Evolutionary conservation across 30 jellyfish, hydroid and myxozoan species (phyloP), one percentile per base, ranked within the genome.

Genomic region (Catostylus mosaicus): DNA sequence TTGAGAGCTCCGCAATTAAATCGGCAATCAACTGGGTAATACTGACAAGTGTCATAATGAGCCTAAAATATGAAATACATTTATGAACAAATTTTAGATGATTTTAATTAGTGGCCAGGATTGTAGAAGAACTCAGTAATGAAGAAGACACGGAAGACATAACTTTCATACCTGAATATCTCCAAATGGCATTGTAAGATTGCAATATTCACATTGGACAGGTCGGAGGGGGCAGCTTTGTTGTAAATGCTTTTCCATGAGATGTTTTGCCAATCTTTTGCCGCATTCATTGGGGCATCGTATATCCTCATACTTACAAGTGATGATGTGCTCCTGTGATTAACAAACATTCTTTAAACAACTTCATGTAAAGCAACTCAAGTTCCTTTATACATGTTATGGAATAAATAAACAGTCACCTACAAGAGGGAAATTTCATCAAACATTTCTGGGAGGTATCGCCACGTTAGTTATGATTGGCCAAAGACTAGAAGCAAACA

Each of bases 1-100:
- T 56, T 57, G 14, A 33, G 2, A 19, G 71, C 78, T n/a, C 88
- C 88, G 36, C 88, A 77, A 22, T 75, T 75, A 35, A 40, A 75
- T 19, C 48, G 31, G 75, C 67, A 51, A 30, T 75, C 65, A 0
- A 75, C 30, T 0, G 86, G 86, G 43, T 34, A 50, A 12, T n/a
- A 73, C 18, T 73, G 57, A 60, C 84, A 73, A 10, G 37, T 59
- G 29, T 73, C 72, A 47, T 48, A 73, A 73, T 73, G 84, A 30
- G 35, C 52, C 84, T 73, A 32, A 31, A 73, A 67, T 9, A 60
- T 7, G 59, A 67, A 20, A 26, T 7, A 31, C n/a, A 67, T 2
- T 29, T 29, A 34, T 32, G 30, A 20, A 56, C 11, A 56, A 56
- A 43, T 43, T 43, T n/a, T n/a, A n/a, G n/a, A n/a, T n/a, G n/a